These are phyloP conservation scores for Rhinolophus sinicus DNA, from an alignment of 2,113 vertebrate species.

Conservation along the genomic window DNA sequence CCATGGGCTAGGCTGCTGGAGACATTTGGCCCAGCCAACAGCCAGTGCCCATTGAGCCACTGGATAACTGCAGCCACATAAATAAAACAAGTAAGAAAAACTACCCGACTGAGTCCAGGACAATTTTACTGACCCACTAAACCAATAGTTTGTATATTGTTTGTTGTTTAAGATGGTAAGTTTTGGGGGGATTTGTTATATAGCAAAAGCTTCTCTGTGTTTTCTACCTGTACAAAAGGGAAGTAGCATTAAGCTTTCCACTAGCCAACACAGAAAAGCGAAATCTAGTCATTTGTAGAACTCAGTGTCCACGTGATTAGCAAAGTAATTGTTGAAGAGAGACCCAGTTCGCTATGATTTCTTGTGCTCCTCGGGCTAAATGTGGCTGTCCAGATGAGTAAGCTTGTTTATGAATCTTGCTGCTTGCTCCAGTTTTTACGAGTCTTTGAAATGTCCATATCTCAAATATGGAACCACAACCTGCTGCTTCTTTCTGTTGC, in stretches of 20 bases:
- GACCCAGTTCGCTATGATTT: background rate
- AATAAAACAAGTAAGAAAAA: background rate
- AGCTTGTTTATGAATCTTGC: slow-evolving; percentile 1
- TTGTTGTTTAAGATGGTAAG: background rate
- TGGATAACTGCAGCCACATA: background rate
- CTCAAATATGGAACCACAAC: background rate
- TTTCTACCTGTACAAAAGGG: background rate
- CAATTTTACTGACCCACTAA: background rate
- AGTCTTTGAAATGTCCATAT: slow-evolving; percentile 24
- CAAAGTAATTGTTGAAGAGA: background rate
- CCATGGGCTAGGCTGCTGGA: background rate
- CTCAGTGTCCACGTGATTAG: background rate
- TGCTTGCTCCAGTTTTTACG: background rate
- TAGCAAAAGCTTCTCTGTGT: background rate
- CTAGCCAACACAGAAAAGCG: background rate
- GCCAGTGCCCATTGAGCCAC: background rate
- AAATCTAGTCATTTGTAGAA: background rate
- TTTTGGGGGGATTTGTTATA: background rate
- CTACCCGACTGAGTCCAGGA: background rate
- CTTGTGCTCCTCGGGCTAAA: background rate
- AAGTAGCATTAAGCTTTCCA: background rate
- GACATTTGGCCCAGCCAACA: background rate
- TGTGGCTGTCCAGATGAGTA: background rate
- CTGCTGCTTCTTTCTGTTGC: background rate
- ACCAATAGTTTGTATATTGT: background rate